Percentiles rank a stretch among this genome's conserved stretches.
Conservation (phyloP, 2,113 vertebrate species). For the Artemisiospiza belli region DNA sequence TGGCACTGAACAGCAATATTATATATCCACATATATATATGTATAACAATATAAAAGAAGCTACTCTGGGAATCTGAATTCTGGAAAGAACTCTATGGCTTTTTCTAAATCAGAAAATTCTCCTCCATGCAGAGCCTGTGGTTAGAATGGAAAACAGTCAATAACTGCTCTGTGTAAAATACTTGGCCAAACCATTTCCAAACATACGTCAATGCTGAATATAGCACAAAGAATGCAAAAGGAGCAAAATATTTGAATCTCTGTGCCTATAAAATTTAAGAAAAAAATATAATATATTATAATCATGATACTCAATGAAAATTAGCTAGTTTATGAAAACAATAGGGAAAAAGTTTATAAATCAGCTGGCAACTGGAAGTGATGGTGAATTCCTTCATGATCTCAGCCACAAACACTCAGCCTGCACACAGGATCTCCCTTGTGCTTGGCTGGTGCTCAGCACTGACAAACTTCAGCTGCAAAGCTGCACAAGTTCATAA, state of each 20-base stretch:
- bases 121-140: neutral
- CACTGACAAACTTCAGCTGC: neutral
- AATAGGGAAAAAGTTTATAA: neutral
- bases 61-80: neutral
- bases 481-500: neutral
- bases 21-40: neutral
- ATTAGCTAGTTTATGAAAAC: neutral
- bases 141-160: neutral
- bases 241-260: neutral
- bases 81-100: neutral
- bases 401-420: neutral
- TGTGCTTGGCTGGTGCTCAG: neutral
- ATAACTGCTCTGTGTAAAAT: neutral
- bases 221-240: neutral
- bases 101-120: neutral
- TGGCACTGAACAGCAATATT: neutral
- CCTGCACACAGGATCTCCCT: neutral
- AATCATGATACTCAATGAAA: too few species aligned
- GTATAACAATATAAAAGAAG: neutral
- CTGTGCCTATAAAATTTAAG: neutral
- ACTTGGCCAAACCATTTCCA: neutral
- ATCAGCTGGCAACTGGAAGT: neutral
- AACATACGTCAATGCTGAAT: neutral
- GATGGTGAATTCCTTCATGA: neutral
- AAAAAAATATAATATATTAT: neutral